Conservation (phyloP, 2,797 vertebrate species). For the Sebastiscus tertius region DNA sequence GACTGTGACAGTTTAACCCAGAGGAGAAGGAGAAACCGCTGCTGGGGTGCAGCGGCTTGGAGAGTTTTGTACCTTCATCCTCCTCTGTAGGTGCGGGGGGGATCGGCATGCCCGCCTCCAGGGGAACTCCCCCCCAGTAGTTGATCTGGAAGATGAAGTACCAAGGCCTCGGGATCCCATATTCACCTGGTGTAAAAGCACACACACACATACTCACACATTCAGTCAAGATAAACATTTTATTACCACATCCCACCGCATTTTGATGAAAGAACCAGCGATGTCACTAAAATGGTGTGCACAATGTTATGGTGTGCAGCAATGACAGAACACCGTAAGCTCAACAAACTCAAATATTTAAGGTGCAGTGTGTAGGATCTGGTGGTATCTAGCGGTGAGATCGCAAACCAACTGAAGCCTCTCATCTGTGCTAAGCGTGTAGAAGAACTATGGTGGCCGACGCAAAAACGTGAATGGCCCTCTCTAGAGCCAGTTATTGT, state of each 20-base stretch:
- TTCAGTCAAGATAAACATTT: not conserved
- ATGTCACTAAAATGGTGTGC: not conserved
- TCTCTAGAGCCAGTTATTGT: too few relatives aligned
- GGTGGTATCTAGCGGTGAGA: too few relatives aligned
- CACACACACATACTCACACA: not conserved
- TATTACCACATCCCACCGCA: not conserved
- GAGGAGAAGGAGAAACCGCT: not conserved
- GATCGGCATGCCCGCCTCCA: slow-evolving; percentile 70
- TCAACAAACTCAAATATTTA: too few relatives aligned
- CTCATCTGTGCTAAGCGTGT: too few relatives aligned
- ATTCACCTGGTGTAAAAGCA: slow-evolving; percentile 83
- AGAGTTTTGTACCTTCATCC: slow-evolving; percentile 72
- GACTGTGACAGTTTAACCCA: not conserved
- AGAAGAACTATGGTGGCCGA: too few relatives aligned
- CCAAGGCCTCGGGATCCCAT: slow-evolving; percentile 91
- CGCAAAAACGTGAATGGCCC: too few relatives aligned
- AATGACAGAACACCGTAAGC: too few relatives aligned
- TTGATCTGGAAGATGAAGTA: slow-evolving; percentile 90
- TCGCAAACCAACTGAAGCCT: too few relatives aligned
- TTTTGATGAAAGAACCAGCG: not conserved
- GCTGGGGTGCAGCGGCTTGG: not conserved
- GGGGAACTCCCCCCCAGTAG: slow-evolving; percentile 87
- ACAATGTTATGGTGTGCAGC: not conserved
- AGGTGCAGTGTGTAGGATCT: too few relatives aligned
- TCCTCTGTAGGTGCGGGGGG: slow-evolving; percentile 64